These are phyloP conservation scores for Vulpes vulpes DNA, from an alignment of 2,113 vertebrate genomes.

Conservation along the genomic window DNA sequence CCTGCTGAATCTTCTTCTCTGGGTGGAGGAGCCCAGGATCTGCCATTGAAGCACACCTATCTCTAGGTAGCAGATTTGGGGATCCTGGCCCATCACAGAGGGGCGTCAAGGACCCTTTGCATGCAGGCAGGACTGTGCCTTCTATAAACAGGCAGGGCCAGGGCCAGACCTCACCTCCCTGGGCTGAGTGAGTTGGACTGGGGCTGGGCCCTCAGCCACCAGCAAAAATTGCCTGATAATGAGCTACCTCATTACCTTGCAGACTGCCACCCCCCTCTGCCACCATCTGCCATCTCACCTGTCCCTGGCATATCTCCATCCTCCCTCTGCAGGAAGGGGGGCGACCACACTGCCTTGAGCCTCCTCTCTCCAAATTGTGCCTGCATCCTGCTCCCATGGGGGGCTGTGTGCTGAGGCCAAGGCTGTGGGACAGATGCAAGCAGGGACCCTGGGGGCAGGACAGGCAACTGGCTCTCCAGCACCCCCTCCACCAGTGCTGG, in stretches of 20 bases:
- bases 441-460: accelerated
- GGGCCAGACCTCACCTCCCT: not conserved
- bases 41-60: not conserved
- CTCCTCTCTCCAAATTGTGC: not conserved
- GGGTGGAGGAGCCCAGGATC: not conserved
- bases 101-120: not conserved
- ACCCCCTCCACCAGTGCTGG: not conserved
- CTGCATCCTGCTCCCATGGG: not conserved
- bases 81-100: not conserved
- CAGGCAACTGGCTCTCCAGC: not conserved
- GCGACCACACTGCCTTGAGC: not conserved
- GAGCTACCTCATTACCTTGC: slow-evolving; percentile 25
- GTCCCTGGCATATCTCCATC: slow-evolving; percentile 5
- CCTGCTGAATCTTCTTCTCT: not conserved
- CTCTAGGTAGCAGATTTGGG: not conserved
- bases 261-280: slow-evolving; percentile 58
- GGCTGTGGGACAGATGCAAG: not conserved
- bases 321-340: not conserved
- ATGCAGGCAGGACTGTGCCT: not conserved
- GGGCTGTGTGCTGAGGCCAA: accelerated
- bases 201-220: not conserved
- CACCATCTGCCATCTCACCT: slow-evolving; percentile 74
- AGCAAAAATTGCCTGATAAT: not conserved
- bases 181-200: accelerated
- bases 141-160: not conserved